Percentiles rank a stretch among this genome's conserved stretches.
These are phyloP conservation scores for Streblospio benedicti DNA, from an alignment of 1,140 invertebrate species.

Conservation along the genomic window DNA sequence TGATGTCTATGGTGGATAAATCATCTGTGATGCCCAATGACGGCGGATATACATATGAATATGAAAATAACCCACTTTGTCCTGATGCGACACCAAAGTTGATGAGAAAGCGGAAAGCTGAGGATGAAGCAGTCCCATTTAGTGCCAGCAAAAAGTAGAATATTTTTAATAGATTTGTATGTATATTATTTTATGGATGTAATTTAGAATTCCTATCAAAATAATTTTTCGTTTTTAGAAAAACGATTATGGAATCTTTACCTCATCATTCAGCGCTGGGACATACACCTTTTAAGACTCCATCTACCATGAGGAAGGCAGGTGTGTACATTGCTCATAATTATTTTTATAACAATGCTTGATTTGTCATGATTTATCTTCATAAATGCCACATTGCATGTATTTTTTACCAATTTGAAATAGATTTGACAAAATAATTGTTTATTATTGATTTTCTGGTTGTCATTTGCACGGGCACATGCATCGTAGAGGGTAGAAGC, in stretches of 20 bases:
- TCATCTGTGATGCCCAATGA: background rate
- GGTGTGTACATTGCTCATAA: too few relatives aligned
- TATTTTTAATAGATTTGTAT: background rate
- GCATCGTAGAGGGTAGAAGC: too few relatives aligned
- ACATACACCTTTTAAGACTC: slow-evolving; percentile 37
- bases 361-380: too few relatives aligned
- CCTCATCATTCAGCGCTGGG: slow-evolving; percentile 31
- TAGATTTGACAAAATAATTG: too few relatives aligned
- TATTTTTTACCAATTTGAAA: too few relatives aligned
- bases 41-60: background rate
- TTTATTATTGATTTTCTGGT: too few relatives aligned
- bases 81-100: slow-evolving; percentile 32
- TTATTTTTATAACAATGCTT: too few relatives aligned
- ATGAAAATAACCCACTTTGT: background rate
- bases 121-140: slow-evolving; percentile 30
- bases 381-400: too few relatives aligned
- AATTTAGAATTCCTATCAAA: too few relatives aligned
- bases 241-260: slow-evolving; percentile 37
- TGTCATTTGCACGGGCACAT: too few relatives aligned
- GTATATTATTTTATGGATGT: background rate
- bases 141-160: slow-evolving; percentile 41
- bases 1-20: background rate
- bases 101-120: slow-evolving; percentile 31
- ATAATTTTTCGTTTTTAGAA: too few relatives aligned
- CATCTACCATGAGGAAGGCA: slow-evolving; percentile 15